Base-by-base conservation (phyloP, 2,888 invertebrate species). In the Molorchus minor region DNA sequence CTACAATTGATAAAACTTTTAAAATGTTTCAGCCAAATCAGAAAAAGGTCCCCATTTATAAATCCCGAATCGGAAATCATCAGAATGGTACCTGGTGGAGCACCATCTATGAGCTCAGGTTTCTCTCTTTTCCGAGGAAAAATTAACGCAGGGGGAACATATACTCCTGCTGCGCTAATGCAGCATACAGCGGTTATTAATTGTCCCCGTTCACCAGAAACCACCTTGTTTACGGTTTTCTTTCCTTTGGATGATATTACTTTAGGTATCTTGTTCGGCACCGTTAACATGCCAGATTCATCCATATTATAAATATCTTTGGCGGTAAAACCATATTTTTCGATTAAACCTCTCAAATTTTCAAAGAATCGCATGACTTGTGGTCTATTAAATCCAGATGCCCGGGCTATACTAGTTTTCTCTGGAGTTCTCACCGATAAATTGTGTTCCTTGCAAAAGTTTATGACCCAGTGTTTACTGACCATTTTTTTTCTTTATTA, bases 71-170 rank as follows among this genome's bases (percentile, higher is more conserved):
- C 33, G 3, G 33, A 33, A n/a, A 33, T 33, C 33, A 33, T 33
- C 12, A n/a, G 10, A 4, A 3, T n/a, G 10, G 33, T 33, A 29
- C 46, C 30, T 15, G 30, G 3, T 30, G 46, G 46, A 15, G 35
- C 46, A 16, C 8, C 7, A 2, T 13, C 21, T 12, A 17, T 25
- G 4, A 46, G 30, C n/a, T 46, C 46, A 30, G 10, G n/a, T 15
- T 57, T 57, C 30, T 33, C 41, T n/a, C 68, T 64, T 40, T 69
- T 67, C 29, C 72, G 56, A 13, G 68, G 69, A 61, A 70, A 72
- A 33, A 73, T 73, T 20, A 77, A 53, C 5, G 68, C 59, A 19
- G 75, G 75, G 5, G 16, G 75, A 72, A 76, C 64, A 51, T 63
- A 75, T 30, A 52, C 36, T 3, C 75, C 75, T 21, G 60, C 40